A percentile compares a stretch with the other conserved stretches of the same genome.
Conservation (phyloP, 2,797 vertebrate genomes). For the Pangasius sanitwongsei region DNA sequence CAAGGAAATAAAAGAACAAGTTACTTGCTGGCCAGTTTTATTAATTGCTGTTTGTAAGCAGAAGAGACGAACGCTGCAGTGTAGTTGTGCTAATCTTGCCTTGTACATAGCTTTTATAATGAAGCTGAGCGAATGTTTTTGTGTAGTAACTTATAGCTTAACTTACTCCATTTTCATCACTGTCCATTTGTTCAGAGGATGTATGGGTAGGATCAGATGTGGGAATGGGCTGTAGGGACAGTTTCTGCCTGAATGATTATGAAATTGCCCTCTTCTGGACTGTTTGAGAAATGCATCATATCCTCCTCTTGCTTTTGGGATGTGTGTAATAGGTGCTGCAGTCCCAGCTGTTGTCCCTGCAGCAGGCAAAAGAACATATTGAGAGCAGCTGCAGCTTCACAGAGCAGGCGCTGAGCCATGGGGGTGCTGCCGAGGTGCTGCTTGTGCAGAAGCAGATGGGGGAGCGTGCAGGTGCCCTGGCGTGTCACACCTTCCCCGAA, state of each 20-base stretch:
- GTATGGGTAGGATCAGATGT: neutral
- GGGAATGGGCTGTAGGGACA: neutral
- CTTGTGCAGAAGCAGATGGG: slow-evolving; percentile 95
- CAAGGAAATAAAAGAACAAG: neutral
- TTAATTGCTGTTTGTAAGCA: neutral
- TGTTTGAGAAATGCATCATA: neutral
- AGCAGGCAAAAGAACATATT: slow-evolving; percentile 92
- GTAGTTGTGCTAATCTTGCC: neutral
- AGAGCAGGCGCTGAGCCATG: slow-evolving; percentile 85
- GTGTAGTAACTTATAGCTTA: neutral
- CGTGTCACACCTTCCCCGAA: slow-evolving; percentile 86
- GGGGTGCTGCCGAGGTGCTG: slow-evolving; percentile 83
- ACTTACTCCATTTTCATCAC: neutral
- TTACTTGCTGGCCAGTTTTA: neutral
- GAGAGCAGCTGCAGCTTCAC: slow-evolving; percentile 93
- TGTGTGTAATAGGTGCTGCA: slow-evolving; percentile 81
- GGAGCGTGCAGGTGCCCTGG: slow-evolving; percentile 86
- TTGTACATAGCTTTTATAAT: neutral
- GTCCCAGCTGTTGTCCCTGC: slow-evolving; percentile 83
- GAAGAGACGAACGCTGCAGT: neutral
- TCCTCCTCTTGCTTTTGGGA: neutral
- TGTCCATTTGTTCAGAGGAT: neutral
- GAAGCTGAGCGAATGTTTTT: neutral
- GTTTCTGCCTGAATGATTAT: neutral
- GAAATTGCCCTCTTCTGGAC: neutral